Conservation (phyloP, 2,797 vertebrate genomes). For the Parambassis ranga region DNA sequence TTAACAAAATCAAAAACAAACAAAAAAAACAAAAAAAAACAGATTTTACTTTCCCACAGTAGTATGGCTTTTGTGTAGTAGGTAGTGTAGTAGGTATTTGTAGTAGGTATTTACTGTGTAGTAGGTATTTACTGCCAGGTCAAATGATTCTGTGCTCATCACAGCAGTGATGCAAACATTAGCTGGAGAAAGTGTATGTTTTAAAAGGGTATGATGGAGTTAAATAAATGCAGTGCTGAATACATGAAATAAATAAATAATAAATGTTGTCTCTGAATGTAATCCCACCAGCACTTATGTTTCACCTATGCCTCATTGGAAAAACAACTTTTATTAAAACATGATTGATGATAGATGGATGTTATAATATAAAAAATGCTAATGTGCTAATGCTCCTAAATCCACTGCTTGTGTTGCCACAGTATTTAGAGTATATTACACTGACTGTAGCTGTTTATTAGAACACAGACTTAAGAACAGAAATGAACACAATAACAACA, state of each 20-base stretch:
- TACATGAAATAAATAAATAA: background rate
- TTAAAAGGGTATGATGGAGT: no score
- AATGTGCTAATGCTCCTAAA: conserved; percentile 5
- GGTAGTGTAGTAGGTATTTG: no score
- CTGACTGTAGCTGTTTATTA: conserved; percentile 14
- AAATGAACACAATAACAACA: background rate
- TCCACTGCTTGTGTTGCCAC: conserved; percentile 3
- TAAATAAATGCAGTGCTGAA: background rate
- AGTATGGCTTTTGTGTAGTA: no score
- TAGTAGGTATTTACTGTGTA: no score
- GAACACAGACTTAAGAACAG: background rate
- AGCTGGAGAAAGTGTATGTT: no score
- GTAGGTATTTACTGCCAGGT: no score
- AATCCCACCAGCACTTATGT: background rate
- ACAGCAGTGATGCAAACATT: no score
- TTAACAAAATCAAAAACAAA: no score
- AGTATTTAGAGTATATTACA: conserved; percentile 2
- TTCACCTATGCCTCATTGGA: background rate
- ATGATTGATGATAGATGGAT: background rate
- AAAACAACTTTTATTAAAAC: conserved; percentile 3
- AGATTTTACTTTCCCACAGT: no score
- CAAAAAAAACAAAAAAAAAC: no score
- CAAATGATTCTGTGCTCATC: no score
- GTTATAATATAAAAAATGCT: conserved; percentile 11
- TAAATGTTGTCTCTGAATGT: background rate